phyloP scores from a whole-genome alignment of 1,140 invertebrate genomes.

The Trichogramma pretiosum region DNA sequence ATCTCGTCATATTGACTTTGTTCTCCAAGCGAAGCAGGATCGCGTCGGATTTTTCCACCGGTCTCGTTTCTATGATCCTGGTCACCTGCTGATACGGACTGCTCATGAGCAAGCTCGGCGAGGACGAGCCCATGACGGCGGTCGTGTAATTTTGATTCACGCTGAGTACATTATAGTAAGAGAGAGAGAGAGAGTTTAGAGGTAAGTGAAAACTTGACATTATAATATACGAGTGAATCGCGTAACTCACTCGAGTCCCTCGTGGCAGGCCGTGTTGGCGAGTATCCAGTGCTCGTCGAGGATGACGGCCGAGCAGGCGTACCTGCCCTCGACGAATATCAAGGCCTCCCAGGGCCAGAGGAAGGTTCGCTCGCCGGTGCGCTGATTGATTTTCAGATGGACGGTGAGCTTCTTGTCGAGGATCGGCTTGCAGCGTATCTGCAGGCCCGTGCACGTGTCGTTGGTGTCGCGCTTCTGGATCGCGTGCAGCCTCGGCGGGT shows the following conservation, averaged over 20 bases:
- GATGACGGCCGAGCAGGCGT: slow-evolving; percentile 56
- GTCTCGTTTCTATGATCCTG: slow-evolving; percentile 46
- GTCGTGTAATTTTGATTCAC: slow-evolving; percentile 51
- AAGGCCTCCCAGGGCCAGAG: slow-evolving; percentile 61
- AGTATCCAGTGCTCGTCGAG: slow-evolving; percentile 57
- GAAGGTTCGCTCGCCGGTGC: slow-evolving; percentile 27
- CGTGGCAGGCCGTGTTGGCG: slow-evolving; percentile 49
- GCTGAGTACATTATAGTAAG: slow-evolving; percentile 44
- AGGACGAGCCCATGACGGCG: slow-evolving; percentile 57
- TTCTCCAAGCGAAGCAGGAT: slow-evolving; percentile 52
- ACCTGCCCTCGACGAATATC: slow-evolving; percentile 56
- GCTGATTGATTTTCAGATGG: slow-evolving; percentile 18
- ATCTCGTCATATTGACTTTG: slow-evolving; percentile 47
- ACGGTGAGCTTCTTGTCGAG: slow-evolving; percentile 22
- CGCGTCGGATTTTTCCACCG: slow-evolving; percentile 46
- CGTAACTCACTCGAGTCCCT: slow-evolving; percentile 48
- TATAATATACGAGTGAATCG: slow-evolving; percentile 3
- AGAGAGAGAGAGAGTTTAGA: not conserved
- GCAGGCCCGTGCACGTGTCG: slow-evolving; percentile 18
- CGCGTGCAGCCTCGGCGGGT: slow-evolving; percentile 2
- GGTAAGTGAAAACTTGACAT: slow-evolving; percentile 11
- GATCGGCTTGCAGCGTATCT: slow-evolving; percentile 31
- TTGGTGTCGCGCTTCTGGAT: slow-evolving; percentile 5
- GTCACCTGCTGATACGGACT: slow-evolving; percentile 62
- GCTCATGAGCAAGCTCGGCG: slow-evolving; percentile 45